These are phyloP conservation scores for Bostrychus sinensis DNA, from an alignment of 2,113 vertebrate species.

Conservation along the genomic window DNA sequence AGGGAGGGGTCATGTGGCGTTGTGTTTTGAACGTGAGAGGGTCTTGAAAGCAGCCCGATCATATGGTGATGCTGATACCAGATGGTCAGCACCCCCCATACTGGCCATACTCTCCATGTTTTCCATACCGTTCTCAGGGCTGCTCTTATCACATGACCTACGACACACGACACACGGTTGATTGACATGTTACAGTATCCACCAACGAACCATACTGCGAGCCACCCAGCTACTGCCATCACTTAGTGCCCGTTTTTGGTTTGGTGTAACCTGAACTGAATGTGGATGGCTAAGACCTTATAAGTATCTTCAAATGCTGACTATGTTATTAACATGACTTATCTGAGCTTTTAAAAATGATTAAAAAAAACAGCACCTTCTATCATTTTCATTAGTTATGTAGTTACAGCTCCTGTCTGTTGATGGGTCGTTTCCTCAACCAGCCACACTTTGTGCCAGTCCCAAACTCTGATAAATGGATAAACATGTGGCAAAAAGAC, in stretches of 20 bases:
- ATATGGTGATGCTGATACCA: conserved; percentile 49
- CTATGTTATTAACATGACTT: background rate
- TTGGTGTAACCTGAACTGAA: conserved; percentile 42
- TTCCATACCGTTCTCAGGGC: conserved; percentile 43
- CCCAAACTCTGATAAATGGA: too few relatives aligned
- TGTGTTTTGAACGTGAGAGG: conserved; percentile 26
- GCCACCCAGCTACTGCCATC: conserved; percentile 4
- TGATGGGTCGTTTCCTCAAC: too few relatives aligned
- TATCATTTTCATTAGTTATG: too few relatives aligned
- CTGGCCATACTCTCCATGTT: conserved; percentile 41
- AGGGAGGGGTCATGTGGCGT: conserved; percentile 8
- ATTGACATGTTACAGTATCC: conserved; percentile 49
- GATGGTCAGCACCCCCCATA: conserved; percentile 50
- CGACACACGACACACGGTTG: conserved; percentile 38
- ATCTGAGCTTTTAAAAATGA: background rate
- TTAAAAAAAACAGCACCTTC: too few relatives aligned
- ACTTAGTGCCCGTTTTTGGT: conserved; percentile 22
- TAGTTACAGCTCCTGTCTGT: too few relatives aligned
- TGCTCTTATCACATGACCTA: conserved; percentile 42
- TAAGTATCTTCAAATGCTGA: conserved; percentile 6
- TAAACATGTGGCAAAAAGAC: too few relatives aligned
- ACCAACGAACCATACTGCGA: background rate
- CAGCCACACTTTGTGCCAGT: too few relatives aligned
- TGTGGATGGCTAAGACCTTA: conserved; percentile 43
- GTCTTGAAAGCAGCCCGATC: conserved; percentile 31